phyloP scores from a whole-genome alignment of 2,888 invertebrate genomes.

The Crossocerus cetratus region DNA sequence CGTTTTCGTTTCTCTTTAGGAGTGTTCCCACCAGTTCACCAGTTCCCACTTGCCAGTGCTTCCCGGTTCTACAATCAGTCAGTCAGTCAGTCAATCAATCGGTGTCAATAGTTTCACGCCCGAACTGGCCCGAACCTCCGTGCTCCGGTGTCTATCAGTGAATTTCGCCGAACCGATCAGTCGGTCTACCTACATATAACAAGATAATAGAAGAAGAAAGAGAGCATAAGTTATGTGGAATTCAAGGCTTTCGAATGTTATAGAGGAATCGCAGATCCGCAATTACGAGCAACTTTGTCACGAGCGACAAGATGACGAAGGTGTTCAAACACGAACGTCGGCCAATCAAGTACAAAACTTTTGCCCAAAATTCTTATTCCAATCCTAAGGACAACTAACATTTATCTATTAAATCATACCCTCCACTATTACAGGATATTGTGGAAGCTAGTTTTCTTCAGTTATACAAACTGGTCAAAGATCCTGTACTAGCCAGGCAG shows the following conservation, averaged over 20 bases:
- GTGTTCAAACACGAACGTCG: slow-evolving; percentile 79
- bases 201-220: no score
- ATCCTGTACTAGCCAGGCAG: slow-evolving; percentile 81
- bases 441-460: slow-evolving; percentile 80
- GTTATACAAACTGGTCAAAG: slow-evolving; percentile 78
- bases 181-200: no score
- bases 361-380: not conserved
- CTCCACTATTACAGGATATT: slow-evolving; percentile 75
- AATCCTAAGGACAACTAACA: not conserved
- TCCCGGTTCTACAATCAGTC: no score
- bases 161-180: no score
- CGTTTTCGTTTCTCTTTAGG: no score
- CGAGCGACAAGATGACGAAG: slow-evolving; percentile 80
- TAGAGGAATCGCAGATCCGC: slow-evolving; percentile 46
- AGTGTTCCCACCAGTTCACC: no score
- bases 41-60: no score
- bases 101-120: no score
- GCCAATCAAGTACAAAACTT: slow-evolving; percentile 79
- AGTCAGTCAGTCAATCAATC: no score
- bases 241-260: slow-evolving; percentile 40
- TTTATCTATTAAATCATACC: not conserved
- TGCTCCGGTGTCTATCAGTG: no score
- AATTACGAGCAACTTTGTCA: not conserved
- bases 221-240: slow-evolving; percentile 60
- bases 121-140: no score